Conservation (phyloP, 2,797 vertebrate genomes). For the Typhlichthys subterraneus region DNA sequence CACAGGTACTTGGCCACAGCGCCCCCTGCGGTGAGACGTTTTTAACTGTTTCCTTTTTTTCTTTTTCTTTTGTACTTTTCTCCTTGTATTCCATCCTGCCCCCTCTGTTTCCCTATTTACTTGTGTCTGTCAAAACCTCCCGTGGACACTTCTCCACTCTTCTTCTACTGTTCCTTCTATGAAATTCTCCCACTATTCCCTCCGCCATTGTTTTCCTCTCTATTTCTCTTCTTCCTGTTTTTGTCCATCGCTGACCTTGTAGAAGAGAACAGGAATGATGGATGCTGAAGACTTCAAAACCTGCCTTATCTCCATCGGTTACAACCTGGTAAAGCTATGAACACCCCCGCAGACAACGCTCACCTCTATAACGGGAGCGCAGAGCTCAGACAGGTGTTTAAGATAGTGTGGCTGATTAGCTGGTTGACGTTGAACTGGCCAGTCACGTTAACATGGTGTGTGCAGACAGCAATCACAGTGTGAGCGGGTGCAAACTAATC, state of each 20-base stretch:
- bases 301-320: conserved; percentile 99
- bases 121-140: conserved; percentile 26
- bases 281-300: conserved; percentile 98
- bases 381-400: too few species aligned
- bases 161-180: conserved; percentile 48
- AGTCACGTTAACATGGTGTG: too few species aligned
- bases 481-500: too few species aligned
- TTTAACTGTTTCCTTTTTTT: conserved; percentile 69
- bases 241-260: conserved; percentile 76
- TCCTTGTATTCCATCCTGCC: conserved; percentile 20
- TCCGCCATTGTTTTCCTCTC: conserved; percentile 4
- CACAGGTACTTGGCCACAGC: conserved; percentile 87
- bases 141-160: conserved; percentile 8
- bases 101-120: conserved; percentile 60
- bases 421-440: too few species aligned
- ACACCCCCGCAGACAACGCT: conserved; percentile 13
- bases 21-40: conserved; percentile 41
- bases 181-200: conserved; percentile 24
- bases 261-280: conserved; percentile 99
- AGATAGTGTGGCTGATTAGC: too few species aligned
- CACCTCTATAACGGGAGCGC: neutral
- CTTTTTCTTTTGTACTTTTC: conserved; percentile 66
- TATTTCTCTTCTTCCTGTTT: conserved; percentile 40
- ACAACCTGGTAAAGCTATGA: conserved; percentile 93
- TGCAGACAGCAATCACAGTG: too few species aligned